A percentile compares a stretch with the other conserved stretches of the same genome.
These are phyloP conservation scores for Calliphora vomitoria DNA, from an alignment of 2,888 invertebrate genomes.

Conservation along the genomic window DNA sequence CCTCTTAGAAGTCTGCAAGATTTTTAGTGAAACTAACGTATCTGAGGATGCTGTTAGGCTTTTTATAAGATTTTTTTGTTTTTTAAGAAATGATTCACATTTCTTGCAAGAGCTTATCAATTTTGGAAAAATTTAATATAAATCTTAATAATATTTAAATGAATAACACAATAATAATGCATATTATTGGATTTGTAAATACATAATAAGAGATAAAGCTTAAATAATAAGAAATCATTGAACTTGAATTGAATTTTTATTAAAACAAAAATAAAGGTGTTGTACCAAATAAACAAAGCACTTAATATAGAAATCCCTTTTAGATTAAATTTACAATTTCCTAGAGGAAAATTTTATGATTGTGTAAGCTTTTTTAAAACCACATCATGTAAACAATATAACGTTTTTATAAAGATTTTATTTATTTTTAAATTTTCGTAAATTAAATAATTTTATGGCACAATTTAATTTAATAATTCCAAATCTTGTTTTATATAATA, in stretches of 20 bases:
- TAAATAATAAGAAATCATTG: conserved; percentile 54
- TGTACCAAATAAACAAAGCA: neutral
- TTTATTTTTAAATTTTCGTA: too few species aligned
- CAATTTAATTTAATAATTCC: too few species aligned
- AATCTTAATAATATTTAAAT: conserved; percentile 1
- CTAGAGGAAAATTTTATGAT: conserved; percentile 8
- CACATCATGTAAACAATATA: too few species aligned
- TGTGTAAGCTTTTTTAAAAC: too few species aligned
- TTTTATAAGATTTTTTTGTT: conserved; percentile 47
- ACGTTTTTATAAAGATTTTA: too few species aligned
- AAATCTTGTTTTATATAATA: too few species aligned
- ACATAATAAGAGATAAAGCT: conserved; percentile 43
- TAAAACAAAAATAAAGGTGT: conserved; percentile 12
- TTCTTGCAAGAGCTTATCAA: conserved; percentile 42
- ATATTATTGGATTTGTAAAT: neutral
- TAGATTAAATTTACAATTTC: conserved; percentile 9
- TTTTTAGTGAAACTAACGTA: neutral
- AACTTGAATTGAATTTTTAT: conserved; percentile 44
- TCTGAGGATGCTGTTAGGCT: neutral
- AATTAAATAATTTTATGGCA: too few species aligned
- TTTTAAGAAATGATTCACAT: neutral
- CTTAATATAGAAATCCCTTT: neutral
- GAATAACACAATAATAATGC: neutral
- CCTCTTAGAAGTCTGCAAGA: neutral
- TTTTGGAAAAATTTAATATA: conserved; percentile 28